Evolutionary conservation across 2,888 invertebrate genomes (phyloP).

Genomic region (Oscheius sp.): DNA sequence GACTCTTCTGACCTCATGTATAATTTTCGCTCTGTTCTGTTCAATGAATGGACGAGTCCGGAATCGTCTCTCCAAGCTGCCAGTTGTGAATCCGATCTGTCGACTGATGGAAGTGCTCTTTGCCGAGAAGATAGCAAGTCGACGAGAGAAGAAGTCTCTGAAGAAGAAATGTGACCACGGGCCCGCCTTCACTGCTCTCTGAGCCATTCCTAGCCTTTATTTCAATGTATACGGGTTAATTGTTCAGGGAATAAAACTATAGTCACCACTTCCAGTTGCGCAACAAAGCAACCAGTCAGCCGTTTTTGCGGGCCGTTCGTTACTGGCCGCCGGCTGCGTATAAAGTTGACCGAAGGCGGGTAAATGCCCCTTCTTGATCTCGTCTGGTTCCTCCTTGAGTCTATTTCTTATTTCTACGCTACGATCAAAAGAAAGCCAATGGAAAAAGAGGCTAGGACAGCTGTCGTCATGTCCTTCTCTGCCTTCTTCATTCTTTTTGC

Average conservation of each 20-base stretch:
- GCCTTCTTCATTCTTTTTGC: neutral
- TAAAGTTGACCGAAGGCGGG: too few relatives aligned
- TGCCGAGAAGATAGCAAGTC: slow-evolving; percentile 8
- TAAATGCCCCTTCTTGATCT: too few relatives aligned
- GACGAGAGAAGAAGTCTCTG: neutral
- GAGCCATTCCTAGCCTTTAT: neutral
- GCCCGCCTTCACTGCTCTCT: slow-evolving; percentile 25
- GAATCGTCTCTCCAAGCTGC: slow-evolving; percentile 22
- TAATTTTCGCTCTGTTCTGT: slow-evolving; percentile 68
- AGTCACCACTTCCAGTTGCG: neutral
- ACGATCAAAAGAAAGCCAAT: neutral
- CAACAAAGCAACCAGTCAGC: neutral
- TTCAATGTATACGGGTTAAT: neutral
- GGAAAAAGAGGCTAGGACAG: neutral
- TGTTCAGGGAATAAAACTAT: slow-evolving; percentile 2
- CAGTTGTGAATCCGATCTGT: slow-evolving; percentile 10
- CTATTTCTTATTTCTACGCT: too few relatives aligned
- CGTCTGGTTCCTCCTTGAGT: too few relatives aligned
- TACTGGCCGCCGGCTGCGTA: too few relatives aligned
- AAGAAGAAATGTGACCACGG: slow-evolving; percentile 30
- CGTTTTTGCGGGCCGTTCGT: too few relatives aligned
- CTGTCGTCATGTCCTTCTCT: slow-evolving; percentile 13
- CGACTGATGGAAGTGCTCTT: neutral
- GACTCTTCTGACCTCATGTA: slow-evolving; percentile 66
- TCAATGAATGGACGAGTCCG: slow-evolving; percentile 65